Base-by-base conservation (phyloP, 2,888 invertebrate species). In the Eupsilia transversa region DNA sequence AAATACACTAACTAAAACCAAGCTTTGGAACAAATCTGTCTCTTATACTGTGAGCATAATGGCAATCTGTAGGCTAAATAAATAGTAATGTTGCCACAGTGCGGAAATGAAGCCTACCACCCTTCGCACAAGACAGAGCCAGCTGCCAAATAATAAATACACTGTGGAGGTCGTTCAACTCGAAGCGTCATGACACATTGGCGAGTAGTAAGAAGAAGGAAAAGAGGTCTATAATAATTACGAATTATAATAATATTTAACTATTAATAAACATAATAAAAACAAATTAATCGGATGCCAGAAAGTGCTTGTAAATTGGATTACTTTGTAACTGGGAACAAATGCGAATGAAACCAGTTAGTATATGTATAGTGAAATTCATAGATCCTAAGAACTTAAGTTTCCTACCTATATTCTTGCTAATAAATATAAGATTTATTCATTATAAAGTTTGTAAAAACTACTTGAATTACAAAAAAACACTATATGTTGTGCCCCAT, bases 71-170 rank as follows among this genome's bases (percentile, higher is more conserved):
- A 68, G 52, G 35, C 80, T 80, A 38, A 33, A 52, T 54, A 81
- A 54, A 79, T 54, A 59, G 56, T 49, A 9, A 27, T 68, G n/a
- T 49, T 49, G 68, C 20, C 64, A 33, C 52, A 20, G 33, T 2
- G 64, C 82, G 82, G 79, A 76, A 79, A 68, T 76, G 82, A 76
- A 68, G 35, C 52, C 75, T 30, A 66, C 63, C 67, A 67, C 54
- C 82, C 68, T 68, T 68, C 30, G 76, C 65, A 33, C 54, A 49
- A 82, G 61, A 72, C 80, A 54, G 57, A 30, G 52, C 1, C 41
- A 17, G 49, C n/a, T 74, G 74, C 83, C 83, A 74, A 79, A 81
- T 67, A 79, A 81, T 79, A 79, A 75, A 82, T 54, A 76, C n/a
- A 2, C 33, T 64, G 43, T 12, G 57, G 14, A 68, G 79, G 82